phyloP scores from a whole-genome alignment of 2,888 invertebrate species.

The Empis stercorea region DNA sequence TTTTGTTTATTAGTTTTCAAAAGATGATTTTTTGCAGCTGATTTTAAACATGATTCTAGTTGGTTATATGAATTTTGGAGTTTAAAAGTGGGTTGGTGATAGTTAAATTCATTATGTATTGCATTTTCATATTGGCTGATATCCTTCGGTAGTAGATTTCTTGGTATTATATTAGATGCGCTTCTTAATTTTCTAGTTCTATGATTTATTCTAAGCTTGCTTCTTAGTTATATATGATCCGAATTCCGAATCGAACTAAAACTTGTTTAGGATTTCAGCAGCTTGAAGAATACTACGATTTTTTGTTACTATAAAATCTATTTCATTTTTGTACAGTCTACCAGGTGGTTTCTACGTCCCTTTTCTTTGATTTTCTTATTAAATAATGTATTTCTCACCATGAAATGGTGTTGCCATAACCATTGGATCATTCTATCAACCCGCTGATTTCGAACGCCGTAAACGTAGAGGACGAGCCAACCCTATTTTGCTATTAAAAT shows the following conservation, averaged over 20 bases:
- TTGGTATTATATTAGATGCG: neutral
- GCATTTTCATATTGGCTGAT: no score
- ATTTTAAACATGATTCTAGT: neutral
- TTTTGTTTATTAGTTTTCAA: neutral
- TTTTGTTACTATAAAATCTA: no score
- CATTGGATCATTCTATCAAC: constrained; percentile 1
- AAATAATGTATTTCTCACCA: neutral
- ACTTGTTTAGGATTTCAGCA: neutral
- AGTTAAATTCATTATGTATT: no score
- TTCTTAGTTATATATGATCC: neutral
- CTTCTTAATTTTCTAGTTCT: constrained; percentile 1
- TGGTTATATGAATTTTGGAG: neutral
- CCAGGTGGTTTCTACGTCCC: constrained; percentile 2
- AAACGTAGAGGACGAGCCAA: neutral
- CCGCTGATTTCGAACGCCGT: neutral
- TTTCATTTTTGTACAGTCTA: no score
- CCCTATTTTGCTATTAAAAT: no score
- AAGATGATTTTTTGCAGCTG: neutral
- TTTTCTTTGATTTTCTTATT: constrained; percentile 1
- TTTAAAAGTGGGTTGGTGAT: no score
- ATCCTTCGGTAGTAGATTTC: no score
- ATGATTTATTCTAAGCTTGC: neutral
- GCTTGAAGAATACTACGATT: constrained; percentile 3
- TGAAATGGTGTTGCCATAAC: constrained; percentile 1
- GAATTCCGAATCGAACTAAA: neutral